Evolutionary conservation across 2,888 invertebrate genomes (phyloP), one percentile per base, ranked within the genome.

Genomic region (Dryadula phaetusa): DNA sequence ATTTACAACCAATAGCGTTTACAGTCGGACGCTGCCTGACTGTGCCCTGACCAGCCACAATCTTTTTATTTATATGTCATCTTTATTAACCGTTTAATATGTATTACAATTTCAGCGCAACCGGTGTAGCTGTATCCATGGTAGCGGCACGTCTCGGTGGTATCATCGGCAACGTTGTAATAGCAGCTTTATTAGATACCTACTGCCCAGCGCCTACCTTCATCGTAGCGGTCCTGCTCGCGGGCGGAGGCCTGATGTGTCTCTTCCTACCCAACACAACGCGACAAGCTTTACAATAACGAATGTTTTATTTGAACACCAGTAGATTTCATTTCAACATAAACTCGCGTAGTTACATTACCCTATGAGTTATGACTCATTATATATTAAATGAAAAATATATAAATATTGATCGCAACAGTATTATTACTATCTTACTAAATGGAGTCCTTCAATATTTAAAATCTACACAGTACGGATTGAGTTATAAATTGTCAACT

Each of bases 181-280:
- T 98, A 79, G 98, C 98, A 32, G 95, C 96, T 71, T 92, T 98
- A 64, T 93, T 98, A 75, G 98, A 98, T 90, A 93, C 95, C 75
- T 97, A 97, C 88, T 98, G 98, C 91, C 97, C 97, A 42, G 96
- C 98, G 71, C 98, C 98, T 62, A 97, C 98, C 74, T 97, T 98
- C 87, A 96, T 98, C 75, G 97, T 98, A 58, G 97, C 98, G 73
- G 95, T 94, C 34, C 94, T 98, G 72, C 94, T 98, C 73, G 96
- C 96, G 77, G 95, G 97, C 79, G 98, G 98, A 83, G 98, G 98
- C 70, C 94, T 98, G 73, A 95, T 97, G 92, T 97, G 98, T 87
- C 94, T 98, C 81, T 95, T 96, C 92, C 93, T 98, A 88, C 98
- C 98, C 79, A 98, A 98, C 90, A 98, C 98, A 82, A 97, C 97